These are phyloP conservation scores for Sturmia bella DNA, from an alignment of 2,888 invertebrate genomes.

Conservation along the genomic window DNA sequence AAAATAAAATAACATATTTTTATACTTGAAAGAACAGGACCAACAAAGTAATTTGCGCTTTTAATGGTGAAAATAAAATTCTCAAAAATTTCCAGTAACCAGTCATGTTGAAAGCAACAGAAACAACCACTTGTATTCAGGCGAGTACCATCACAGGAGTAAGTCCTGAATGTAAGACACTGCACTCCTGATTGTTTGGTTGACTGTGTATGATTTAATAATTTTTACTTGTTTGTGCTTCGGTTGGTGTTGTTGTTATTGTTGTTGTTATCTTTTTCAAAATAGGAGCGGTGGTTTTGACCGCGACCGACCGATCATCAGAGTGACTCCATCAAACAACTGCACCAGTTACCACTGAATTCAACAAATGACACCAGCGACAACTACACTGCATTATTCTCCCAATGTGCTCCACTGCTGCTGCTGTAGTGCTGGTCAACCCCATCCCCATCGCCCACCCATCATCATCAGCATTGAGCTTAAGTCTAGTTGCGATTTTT, in stretches of 20 bases:
- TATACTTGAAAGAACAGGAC: neutral
- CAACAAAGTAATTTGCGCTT: neutral
- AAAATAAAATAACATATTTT: constrained; percentile 4
- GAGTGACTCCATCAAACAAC: constrained; percentile 39
- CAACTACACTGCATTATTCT: neutral
- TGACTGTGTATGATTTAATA: constrained; percentile 28
- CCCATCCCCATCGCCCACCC: too few relatives aligned
- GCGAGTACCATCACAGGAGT: neutral
- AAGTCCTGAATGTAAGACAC: neutral
- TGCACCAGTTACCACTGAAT: constrained; percentile 18
- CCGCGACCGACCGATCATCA: constrained; percentile 36
- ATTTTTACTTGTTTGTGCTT: constrained; percentile 8
- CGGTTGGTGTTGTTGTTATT: constrained; percentile 7
- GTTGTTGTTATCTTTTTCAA: constrained; percentile 14
- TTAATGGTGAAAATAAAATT: constrained; percentile 48
- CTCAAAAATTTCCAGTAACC: constrained; percentile 41
- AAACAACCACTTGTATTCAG: constrained; percentile 4
- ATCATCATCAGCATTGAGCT: constrained; percentile 19
- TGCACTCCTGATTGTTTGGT: neutral
- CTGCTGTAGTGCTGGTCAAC: constrained; percentile 25
- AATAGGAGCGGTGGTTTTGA: constrained; percentile 31
- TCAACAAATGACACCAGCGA: neutral
- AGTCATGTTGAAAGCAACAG: constrained; percentile 50
- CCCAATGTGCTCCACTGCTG: neutral
- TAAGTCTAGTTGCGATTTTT: constrained; percentile 47